A percentile compares a stretch with the other conserved stretches of the same genome.
Conservation (phyloP, 2,888 invertebrate species). For the Sisyra nigra region DNA sequence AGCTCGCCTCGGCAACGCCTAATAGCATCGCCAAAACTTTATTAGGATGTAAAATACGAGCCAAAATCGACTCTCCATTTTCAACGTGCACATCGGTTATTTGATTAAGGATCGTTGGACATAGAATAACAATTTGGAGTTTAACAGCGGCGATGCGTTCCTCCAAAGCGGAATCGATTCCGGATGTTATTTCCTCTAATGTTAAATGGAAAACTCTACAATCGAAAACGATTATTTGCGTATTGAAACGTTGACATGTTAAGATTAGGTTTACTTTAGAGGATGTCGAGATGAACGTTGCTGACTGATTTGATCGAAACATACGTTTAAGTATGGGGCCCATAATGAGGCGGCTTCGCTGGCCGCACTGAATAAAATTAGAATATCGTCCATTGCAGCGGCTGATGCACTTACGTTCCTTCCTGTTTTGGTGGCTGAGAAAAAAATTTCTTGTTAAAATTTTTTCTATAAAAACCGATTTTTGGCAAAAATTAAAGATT, state of each 20-base stretch:
- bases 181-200: constrained; percentile 46
- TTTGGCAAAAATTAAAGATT: too few species aligned
- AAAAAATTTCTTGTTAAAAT: background rate
- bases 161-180: constrained; percentile 32
- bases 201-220: constrained; percentile 56
- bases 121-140: constrained; percentile 64
- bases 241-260: background rate
- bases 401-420: constrained; percentile 3
- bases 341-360: constrained; percentile 65
- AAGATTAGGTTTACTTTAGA: constrained; percentile 45
- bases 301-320: constrained; percentile 72
- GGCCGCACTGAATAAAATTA: constrained; percentile 61
- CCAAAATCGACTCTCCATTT: constrained; percentile 24
- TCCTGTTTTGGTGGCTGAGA: background rate
- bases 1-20: constrained; percentile 57
- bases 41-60: constrained; percentile 46
- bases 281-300: constrained; percentile 59
- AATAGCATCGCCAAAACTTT: constrained; percentile 66
- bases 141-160: constrained; percentile 47
- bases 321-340: constrained; percentile 66
- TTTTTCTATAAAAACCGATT: too few species aligned
- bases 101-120: constrained; percentile 54
- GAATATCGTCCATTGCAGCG: constrained; percentile 60
- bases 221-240: constrained; percentile 10
- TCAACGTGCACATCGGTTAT: constrained; percentile 37